Evolutionary conservation across 2,113 vertebrate genomes (phyloP).

Genomic region (Takifugu flavidus): DNA sequence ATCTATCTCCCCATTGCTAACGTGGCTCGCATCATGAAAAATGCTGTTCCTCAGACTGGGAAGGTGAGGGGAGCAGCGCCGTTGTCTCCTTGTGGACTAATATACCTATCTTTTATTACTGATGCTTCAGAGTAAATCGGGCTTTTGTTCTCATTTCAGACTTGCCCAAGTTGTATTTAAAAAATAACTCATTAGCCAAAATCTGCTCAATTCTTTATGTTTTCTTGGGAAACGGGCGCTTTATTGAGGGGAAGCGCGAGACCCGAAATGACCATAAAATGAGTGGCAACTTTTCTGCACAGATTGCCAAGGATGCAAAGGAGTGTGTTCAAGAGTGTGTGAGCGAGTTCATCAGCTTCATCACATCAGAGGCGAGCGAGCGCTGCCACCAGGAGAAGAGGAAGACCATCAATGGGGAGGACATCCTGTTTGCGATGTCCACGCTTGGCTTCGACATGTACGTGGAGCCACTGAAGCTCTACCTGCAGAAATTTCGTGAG

Average conservation of each 20-base stretch:
- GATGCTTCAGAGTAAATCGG: too few relatives aligned
- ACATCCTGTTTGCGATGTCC: slow-evolving; percentile 99
- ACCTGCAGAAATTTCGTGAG: slow-evolving; percentile 99
- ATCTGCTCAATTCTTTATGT: too few relatives aligned
- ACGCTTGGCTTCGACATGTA: slow-evolving; percentile 98
- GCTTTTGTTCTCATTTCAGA: too few relatives aligned
- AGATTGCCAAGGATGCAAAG: slow-evolving; percentile 99
- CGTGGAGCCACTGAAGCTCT: slow-evolving; percentile 95
- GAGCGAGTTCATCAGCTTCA: slow-evolving; percentile 99
- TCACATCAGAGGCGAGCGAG: slow-evolving; percentile 97
- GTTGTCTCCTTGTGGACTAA: too few relatives aligned
- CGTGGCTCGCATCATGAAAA: slow-evolving; percentile 99
- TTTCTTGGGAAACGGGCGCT: too few relatives aligned
- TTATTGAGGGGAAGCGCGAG: too few relatives aligned
- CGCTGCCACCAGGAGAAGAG: slow-evolving; percentile 98
- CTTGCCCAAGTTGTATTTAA: too few relatives aligned
- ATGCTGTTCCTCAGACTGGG: slow-evolving; percentile 94
- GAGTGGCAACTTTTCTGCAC: background rate
- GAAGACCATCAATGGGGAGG: slow-evolving; percentile 98
- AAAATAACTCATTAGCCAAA: too few relatives aligned
- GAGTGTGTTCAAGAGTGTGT: slow-evolving; percentile 98
- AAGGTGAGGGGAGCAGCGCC: slow-evolving; percentile 76
- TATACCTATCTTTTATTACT: too few relatives aligned
- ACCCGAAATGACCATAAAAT: too few relatives aligned
- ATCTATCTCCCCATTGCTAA: slow-evolving; percentile 99